phyloP scores from a whole-genome alignment of 2,113 vertebrate species.

The Mastomys natalensis region DNA sequence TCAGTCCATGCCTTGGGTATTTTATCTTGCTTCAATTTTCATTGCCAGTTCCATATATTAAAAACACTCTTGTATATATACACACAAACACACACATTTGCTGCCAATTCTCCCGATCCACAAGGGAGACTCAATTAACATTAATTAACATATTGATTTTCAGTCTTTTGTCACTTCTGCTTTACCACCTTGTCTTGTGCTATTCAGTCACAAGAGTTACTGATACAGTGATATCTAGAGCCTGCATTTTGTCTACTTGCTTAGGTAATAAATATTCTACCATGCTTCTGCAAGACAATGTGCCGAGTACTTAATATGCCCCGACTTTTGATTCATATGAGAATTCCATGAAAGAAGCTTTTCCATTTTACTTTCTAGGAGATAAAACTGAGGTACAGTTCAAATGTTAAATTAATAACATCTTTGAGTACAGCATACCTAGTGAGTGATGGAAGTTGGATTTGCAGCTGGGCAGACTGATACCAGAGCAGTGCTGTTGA shows the following conservation, averaged over 20 bases:
- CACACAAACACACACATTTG: neutral
- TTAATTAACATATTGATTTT: neutral
- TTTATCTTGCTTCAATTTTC: neutral
- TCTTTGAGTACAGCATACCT: neutral
- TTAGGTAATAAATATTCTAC: neutral
- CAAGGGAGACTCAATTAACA: neutral
- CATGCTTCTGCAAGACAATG: neutral
- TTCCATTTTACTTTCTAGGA: neutral
- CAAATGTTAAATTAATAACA: neutral
- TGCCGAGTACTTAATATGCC: neutral
- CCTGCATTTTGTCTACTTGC: neutral
- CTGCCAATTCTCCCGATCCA: neutral
- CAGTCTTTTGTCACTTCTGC: neutral
- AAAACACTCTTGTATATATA: neutral
- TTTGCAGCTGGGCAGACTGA: constrained; percentile 16
- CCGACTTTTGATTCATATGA: neutral
- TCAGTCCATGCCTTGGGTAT: neutral
- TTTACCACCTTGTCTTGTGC: neutral
- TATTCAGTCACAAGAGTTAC: neutral
- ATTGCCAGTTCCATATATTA: neutral
- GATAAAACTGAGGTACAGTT: constrained; percentile 37
- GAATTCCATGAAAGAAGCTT: neutral
- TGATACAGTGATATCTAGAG: neutral
- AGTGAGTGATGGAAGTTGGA: neutral
- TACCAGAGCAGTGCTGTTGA: neutral